Percentiles rank a stretch among this genome's conserved stretches.
phyloP scores from a whole-genome alignment of 2,888 invertebrate genomes.

The Zele albiditarsus region DNA sequence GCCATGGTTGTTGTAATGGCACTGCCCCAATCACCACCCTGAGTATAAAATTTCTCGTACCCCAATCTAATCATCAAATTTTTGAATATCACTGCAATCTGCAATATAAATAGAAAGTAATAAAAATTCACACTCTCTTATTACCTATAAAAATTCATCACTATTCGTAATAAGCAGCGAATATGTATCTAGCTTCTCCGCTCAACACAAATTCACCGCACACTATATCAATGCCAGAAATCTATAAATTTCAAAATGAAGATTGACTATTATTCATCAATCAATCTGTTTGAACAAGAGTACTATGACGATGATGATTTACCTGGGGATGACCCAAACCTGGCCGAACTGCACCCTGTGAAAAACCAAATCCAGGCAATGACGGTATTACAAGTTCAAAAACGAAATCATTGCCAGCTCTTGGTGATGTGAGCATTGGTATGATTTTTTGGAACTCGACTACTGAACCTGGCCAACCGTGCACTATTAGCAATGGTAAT shows the following conservation, averaged over 20 bases:
- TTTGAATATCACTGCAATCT: conserved; percentile 72
- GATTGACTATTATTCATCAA: too few relatives aligned
- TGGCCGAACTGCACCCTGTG: conserved; percentile 75
- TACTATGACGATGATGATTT: too few relatives aligned
- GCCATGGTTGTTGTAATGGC: conserved; percentile 73
- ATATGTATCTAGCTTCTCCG: too few relatives aligned
- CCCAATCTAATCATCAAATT: conserved; percentile 77
- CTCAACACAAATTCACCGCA: too few relatives aligned
- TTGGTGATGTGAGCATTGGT: conserved; percentile 77
- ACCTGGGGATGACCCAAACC: conserved; percentile 70
- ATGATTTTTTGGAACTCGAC: conserved; percentile 86
- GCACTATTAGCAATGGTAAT: conserved; percentile 82
- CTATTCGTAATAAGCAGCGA: too few relatives aligned
- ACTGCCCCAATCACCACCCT: conserved; percentile 81
- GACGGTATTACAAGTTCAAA: conserved; percentile 83
- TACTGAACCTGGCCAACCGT: conserved; percentile 91
- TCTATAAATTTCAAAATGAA: too few relatives aligned
- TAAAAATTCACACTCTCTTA: not conserved
- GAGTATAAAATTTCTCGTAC: conserved; percentile 74
- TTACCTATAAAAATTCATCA: too few relatives aligned
- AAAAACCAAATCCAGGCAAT: conserved; percentile 82
- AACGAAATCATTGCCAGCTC: conserved; percentile 75
- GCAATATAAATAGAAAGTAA: conserved; percentile 41
- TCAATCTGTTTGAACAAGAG: too few relatives aligned
- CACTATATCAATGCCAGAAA: too few relatives aligned